Percentiles rank a stretch among this genome's conserved stretches.
phyloP scores from a whole-genome alignment of 2,113 vertebrate species.

The Megatriorchis doriae region DNA sequence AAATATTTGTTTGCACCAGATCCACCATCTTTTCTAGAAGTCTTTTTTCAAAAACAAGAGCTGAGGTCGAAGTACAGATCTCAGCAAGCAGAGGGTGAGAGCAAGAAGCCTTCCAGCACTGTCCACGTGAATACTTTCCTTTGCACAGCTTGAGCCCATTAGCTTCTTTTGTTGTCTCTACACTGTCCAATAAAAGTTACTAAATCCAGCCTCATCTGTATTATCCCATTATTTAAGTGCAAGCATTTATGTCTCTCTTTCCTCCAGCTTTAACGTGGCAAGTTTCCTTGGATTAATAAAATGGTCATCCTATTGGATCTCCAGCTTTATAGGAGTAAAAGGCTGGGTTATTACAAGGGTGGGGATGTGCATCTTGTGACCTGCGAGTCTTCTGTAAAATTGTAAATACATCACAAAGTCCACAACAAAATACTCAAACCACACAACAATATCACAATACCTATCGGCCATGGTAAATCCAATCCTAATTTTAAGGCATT shows the following conservation, averaged over 20 bases:
- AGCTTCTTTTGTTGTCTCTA: neutral
- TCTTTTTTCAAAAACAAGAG: neutral
- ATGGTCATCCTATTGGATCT: neutral
- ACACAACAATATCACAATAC: neutral
- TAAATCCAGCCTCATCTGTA: neutral
- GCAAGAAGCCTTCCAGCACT: neutral
- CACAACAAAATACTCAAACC: neutral
- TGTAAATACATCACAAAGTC: neutral
- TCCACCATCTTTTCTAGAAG: neutral
- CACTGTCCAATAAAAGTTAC: neutral
- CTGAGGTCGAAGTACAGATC: neutral
- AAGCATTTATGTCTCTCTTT: neutral
- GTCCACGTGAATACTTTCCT: neutral
- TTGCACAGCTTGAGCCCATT: constrained; percentile 19
- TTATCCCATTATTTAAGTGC: neutral
- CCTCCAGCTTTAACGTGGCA: neutral
- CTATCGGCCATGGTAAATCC: neutral
- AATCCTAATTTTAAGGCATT: neutral
- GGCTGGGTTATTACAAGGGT: neutral
- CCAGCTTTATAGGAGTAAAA: neutral
- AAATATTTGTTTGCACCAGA: neutral
- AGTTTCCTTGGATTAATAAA: neutral
- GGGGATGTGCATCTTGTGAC: neutral
- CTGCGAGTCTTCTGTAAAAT: rapidly evolving
- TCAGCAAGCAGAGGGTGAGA: neutral